phyloP scores from a whole-genome alignment of 1,140 invertebrate genomes.

The Littorina saxatilis region DNA sequence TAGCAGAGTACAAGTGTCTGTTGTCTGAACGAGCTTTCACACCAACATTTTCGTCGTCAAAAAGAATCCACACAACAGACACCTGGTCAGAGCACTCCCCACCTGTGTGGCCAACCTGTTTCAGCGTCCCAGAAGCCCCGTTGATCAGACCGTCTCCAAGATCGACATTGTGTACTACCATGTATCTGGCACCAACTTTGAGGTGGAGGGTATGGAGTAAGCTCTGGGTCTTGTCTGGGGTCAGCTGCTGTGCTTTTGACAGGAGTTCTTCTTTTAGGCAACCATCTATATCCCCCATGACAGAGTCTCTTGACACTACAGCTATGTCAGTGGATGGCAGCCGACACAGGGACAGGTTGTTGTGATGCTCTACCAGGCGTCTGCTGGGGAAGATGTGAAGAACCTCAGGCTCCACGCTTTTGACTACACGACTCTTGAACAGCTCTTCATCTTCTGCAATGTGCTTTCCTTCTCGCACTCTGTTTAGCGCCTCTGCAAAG shows the following conservation, averaged over 20 bases:
- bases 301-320: not conserved
- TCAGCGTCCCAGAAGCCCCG: not conserved
- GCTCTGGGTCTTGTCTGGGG: not conserved
- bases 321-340: not conserved
- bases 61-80: conserved; percentile 1
- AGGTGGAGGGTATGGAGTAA: not conserved
- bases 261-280: conserved; percentile 34
- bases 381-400: not conserved
- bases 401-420: not conserved
- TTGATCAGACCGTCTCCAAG: no score
- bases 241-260: not conserved
- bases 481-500: no score
- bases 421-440: not conserved
- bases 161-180: conserved; percentile 7
- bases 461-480: conserved; percentile 47
- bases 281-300: not conserved
- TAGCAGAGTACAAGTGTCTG: not conserved
- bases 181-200: not conserved
- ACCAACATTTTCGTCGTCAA: not conserved
- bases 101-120: not conserved
- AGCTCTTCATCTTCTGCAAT: not conserved
- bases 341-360: not conserved
- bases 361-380: not conserved
- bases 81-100: not conserved
- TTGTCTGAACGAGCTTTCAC: not conserved